A percentile compares a stretch with the other conserved stretches of the same genome.
phyloP scores from a whole-genome alignment of 2,113 vertebrate species.

The Semnornis frantzii region DNA sequence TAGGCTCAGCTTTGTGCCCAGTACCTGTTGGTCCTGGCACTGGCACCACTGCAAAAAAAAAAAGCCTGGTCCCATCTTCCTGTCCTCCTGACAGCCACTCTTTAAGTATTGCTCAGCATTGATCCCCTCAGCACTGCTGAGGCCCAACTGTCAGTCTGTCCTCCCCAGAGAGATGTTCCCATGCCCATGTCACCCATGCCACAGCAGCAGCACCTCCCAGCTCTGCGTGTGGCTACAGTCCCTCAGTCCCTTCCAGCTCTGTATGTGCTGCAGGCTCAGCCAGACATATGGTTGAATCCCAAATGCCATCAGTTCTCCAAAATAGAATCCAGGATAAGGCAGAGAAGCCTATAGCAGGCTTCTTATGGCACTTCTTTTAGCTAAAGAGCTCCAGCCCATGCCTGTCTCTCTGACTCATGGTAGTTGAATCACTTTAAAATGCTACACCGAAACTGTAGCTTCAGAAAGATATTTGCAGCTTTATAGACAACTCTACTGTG shows the following conservation, averaged over 20 bases:
- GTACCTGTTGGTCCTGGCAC: no score
- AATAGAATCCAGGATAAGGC: constrained; percentile 61
- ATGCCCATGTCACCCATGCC: neutral
- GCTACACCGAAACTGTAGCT: neutral
- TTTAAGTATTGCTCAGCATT: no score
- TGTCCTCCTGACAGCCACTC: no score
- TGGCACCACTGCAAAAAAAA: no score
- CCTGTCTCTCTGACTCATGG: constrained; percentile 52
- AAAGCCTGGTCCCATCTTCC: no score
- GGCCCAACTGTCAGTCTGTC: neutral
- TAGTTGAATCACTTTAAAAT: constrained; percentile 46
- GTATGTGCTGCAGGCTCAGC: neutral
- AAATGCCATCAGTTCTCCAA: constrained; percentile 44
- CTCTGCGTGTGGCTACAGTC: neutral
- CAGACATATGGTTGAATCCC: constrained; percentile 35
- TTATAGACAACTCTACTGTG: neutral
- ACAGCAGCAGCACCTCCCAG: neutral
- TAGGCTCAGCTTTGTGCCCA: no score
- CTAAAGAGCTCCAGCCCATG: constrained; percentile 24
- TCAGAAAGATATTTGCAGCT: neutral
- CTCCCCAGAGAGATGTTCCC: neutral
- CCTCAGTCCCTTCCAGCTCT: neutral
- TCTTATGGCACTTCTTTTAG: constrained; percentile 12
- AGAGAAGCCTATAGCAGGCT: constrained; percentile 21
- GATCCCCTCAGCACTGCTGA: no score